Evolutionary conservation across 2,888 invertebrate species (phyloP).

Genomic region (Patella ulyssiponensis): DNA sequence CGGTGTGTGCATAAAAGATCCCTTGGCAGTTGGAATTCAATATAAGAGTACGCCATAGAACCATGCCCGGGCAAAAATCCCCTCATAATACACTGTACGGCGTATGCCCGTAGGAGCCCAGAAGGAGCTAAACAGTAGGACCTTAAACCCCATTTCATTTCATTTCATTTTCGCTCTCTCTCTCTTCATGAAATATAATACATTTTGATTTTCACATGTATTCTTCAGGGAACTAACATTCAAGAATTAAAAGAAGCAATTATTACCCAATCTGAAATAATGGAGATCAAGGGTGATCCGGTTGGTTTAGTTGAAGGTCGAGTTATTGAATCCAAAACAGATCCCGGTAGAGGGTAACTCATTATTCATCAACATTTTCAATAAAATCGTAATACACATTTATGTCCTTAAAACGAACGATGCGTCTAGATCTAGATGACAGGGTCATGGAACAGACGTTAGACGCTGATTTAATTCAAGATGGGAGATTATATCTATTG

Average conservation of each 20-base stretch:
- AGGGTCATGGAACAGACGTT: background rate
- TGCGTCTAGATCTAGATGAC: background rate
- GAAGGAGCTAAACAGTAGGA: no score
- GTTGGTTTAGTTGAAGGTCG: slow-evolving; percentile 89
- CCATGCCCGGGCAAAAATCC: no score
- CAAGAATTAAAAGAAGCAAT: slow-evolving; percentile 87
- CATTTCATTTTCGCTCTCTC: no score
- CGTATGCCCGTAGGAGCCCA: no score
- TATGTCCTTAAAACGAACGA: no score
- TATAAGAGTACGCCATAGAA: no score
- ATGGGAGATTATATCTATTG: background rate
- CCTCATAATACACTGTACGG: no score
- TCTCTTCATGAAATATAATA: no score
- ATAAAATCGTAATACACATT: background rate
- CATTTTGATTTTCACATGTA: no score
- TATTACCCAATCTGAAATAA: slow-evolving; percentile 80
- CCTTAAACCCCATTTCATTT: no score
- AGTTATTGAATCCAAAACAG: slow-evolving; percentile 87
- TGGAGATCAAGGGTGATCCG: slow-evolving; percentile 89
- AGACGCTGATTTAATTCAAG: background rate
- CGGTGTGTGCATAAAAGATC: no score
- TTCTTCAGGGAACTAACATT: slow-evolving; percentile 79
- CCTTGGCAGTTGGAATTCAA: no score
- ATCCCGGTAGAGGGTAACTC: slow-evolving; percentile 79
- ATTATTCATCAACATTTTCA: background rate